phyloP scores from a whole-genome alignment of 2,113 vertebrate genomes.

The Callithrix jacchus region DNA sequence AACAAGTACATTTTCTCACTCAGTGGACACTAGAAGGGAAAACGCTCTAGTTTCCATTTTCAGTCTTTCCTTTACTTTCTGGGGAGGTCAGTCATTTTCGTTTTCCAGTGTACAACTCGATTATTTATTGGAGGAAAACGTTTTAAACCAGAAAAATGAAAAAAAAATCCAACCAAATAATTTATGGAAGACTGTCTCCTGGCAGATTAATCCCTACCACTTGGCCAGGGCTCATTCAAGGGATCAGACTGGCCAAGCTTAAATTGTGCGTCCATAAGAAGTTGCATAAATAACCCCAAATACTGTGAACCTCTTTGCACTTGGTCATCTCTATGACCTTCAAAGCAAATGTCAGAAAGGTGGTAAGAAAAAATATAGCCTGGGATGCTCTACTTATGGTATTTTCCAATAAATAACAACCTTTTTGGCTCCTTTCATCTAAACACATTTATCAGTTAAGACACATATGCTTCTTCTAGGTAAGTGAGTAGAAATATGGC shows the following conservation, averaged over 20 bases:
- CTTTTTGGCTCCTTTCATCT: slow-evolving; percentile 64
- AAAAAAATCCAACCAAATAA: slow-evolving; percentile 48
- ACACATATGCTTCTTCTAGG: slow-evolving; percentile 46
- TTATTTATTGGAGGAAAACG: slow-evolving; percentile 75
- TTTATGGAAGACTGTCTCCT: slow-evolving; percentile 65
- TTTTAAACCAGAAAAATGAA: slow-evolving; percentile 68
- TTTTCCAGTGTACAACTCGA: slow-evolving; percentile 37
- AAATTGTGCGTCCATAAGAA: slow-evolving; percentile 63
- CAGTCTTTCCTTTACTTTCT: slow-evolving; percentile 61
- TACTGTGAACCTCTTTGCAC: slow-evolving; percentile 55
- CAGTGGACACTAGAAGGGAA: slow-evolving; percentile 50
- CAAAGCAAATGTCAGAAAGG: slow-evolving; percentile 62
- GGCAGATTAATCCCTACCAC: slow-evolving; percentile 61
- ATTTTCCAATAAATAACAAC: slow-evolving; percentile 75
- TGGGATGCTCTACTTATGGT: slow-evolving; percentile 55
- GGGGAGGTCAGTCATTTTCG: slow-evolving; percentile 16
- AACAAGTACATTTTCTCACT: slow-evolving; percentile 73
- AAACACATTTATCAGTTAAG: slow-evolving; percentile 75
- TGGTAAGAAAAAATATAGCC: slow-evolving; percentile 70
- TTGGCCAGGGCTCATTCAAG: slow-evolving; percentile 61
- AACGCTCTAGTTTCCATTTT: slow-evolving; percentile 71
- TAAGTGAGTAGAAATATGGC: slow-evolving; percentile 52
- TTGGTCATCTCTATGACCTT: slow-evolving; percentile 54
- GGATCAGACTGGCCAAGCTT: slow-evolving; percentile 61
- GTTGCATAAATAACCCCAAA: slow-evolving; percentile 62